Conservation (phyloP, 2,113 vertebrate genomes). For the Oryctolagus cuniculus region DNA sequence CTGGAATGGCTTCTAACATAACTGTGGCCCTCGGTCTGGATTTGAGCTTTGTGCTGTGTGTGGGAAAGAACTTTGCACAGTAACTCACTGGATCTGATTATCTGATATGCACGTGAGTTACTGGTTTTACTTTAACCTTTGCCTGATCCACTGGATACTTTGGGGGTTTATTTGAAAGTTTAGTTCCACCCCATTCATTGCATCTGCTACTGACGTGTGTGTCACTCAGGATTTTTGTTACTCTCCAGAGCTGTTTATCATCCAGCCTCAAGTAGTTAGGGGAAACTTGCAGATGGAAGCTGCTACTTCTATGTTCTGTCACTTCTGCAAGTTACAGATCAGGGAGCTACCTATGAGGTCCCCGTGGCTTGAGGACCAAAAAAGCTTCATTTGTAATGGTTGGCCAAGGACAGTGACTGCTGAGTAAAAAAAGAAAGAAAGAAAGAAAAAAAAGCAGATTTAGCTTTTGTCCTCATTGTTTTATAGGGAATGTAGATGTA, state of each 20-base stretch:
- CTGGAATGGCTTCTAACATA: no score
- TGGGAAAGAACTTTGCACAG: neutral
- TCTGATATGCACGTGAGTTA: neutral
- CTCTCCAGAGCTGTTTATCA: neutral
- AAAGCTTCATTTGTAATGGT: constrained; percentile 31
- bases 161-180: constrained; percentile 15
- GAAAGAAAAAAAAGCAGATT: neutral
- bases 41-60: neutral
- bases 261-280: neutral
- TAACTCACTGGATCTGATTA: neutral
- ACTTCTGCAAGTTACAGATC: neutral
- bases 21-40: neutral
- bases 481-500: constrained; percentile 14
- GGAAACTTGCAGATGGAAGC: neutral
- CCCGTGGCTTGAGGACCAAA: constrained; percentile 7
- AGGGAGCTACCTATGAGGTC: neutral
- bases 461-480: neutral
- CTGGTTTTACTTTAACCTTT: constrained; percentile 18
- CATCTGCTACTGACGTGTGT: neutral
- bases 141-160: neutral
- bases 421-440: neutral
- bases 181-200: neutral
- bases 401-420: neutral
- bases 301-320: neutral
- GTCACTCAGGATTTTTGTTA: neutral